A percentile compares a stretch with the other conserved stretches of the same genome.
Conservation (phyloP, 2,888 invertebrate genomes). For the Phaedon cochleariae region DNA sequence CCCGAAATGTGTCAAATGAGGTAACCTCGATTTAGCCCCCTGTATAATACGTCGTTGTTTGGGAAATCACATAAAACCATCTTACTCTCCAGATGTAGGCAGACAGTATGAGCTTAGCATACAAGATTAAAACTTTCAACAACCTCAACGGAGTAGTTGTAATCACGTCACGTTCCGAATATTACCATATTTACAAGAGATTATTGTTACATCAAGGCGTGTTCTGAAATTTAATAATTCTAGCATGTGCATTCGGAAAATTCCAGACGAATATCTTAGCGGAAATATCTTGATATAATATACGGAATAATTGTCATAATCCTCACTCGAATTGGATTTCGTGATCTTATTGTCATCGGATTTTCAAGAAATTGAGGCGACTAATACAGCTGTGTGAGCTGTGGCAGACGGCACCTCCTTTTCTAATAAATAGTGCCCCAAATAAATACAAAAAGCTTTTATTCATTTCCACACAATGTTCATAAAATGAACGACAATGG, state of each 20-base stretch:
- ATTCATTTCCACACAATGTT: too few relatives aligned
- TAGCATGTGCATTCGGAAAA: constrained; percentile 12
- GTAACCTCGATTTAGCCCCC: too few relatives aligned
- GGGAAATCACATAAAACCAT: neutral
- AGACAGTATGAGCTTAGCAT: constrained; percentile 24
- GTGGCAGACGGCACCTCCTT: too few relatives aligned
- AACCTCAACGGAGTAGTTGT: constrained; percentile 29
- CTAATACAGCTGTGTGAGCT: too few relatives aligned
- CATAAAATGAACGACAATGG: too few relatives aligned
- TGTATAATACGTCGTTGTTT: neutral
- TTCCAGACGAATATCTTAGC: neutral
- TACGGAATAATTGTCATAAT: neutral
- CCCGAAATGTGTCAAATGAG: too few relatives aligned
- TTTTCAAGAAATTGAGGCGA: too few relatives aligned
- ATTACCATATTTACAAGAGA: constrained; percentile 49
- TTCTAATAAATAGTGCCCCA: too few relatives aligned
- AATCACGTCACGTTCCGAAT: constrained; percentile 49
- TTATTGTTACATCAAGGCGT: constrained; percentile 44
- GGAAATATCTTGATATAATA: neutral
- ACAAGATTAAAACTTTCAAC: constrained; percentile 39
- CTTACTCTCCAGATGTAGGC: neutral
- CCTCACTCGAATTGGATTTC: neutral
- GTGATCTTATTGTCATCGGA: too few relatives aligned
- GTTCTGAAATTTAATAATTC: constrained; percentile 41
- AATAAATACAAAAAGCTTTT: too few relatives aligned